A percentile compares a stretch with the other conserved stretches of the same genome.
Conservation (phyloP, 1,140 invertebrate genomes). For the Polyergus mexicanus region DNA sequence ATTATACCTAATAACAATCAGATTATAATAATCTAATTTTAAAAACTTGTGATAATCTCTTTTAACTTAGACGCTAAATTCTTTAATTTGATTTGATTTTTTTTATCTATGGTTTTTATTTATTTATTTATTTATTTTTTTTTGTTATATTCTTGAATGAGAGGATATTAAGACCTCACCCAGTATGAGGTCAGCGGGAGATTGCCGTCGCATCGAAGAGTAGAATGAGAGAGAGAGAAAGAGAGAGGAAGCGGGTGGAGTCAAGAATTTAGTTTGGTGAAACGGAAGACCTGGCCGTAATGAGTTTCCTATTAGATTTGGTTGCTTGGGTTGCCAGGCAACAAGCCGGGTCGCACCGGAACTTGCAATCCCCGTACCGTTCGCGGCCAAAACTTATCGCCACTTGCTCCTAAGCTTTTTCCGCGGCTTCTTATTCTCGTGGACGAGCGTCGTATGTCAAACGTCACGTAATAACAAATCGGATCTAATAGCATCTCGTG, state of each 20-base stretch:
- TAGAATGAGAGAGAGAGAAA: constrained; percentile 37
- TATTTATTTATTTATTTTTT: too few species aligned
- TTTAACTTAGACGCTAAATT: background rate
- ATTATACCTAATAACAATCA: too few species aligned
- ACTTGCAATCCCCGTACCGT: constrained; percentile 78
- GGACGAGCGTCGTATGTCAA: constrained; percentile 33
- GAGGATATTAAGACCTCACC: background rate
- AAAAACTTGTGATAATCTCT: too few species aligned
- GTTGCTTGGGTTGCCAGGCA: constrained; percentile 80
- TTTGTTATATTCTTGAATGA: background rate
- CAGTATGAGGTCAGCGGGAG: constrained; percentile 37
- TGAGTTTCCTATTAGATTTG: constrained; percentile 86
- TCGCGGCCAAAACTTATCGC: constrained; percentile 49
- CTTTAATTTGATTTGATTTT: background rate
- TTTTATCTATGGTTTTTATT: background rate
- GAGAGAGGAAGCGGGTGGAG: constrained; percentile 61
- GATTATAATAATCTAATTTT: too few species aligned
- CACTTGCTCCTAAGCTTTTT: constrained; percentile 35
- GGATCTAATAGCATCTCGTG: background rate
- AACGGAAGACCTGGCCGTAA: constrained; percentile 83
- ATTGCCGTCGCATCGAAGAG: constrained; percentile 59
- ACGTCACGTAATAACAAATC: constrained; percentile 42
- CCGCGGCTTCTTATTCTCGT: constrained; percentile 5
- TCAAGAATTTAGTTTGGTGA: constrained; percentile 82
- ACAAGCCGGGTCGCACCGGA: constrained; percentile 65